These are phyloP conservation scores for Harpegnathos saltator DNA, from an alignment of 1,140 invertebrate genomes.

Conservation along the genomic window DNA sequence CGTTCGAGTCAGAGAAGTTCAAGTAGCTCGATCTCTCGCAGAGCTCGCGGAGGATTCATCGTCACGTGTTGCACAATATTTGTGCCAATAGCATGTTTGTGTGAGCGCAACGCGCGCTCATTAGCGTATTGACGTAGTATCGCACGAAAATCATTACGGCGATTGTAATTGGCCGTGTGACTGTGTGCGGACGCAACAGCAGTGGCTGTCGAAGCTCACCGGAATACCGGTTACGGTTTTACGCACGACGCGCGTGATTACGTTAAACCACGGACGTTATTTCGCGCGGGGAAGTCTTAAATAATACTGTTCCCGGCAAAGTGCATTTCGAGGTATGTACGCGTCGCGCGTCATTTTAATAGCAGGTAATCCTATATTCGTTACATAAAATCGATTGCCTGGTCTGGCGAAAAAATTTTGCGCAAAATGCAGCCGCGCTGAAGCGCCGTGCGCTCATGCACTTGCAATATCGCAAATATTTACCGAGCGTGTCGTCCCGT, in stretches of 20 bases:
- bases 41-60: constrained; percentile 3
- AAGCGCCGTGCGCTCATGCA: not conserved
- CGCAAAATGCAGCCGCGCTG: not conserved
- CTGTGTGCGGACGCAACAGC: not conserved
- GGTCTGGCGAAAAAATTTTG: constrained; percentile 14
- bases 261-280: not conserved
- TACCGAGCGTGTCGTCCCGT: not conserved
- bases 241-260: not conserved
- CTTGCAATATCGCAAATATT: constrained; percentile 48
- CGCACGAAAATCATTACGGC: constrained; percentile 3
- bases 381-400: constrained; percentile 16
- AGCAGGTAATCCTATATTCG: not conserved
- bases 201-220: not conserved
- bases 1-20: not conserved
- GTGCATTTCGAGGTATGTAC: not conserved
- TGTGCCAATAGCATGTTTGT: not conserved
- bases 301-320: not conserved
- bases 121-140: constrained; percentile 36
- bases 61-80: not conserved
- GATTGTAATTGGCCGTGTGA: not conserved
- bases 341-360: not conserved
- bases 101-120: not conserved
- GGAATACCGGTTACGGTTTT: not conserved
- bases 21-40: not conserved
- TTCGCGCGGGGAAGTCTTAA: constrained; percentile 10